Evolutionary conservation across 2,888 invertebrate species (phyloP), one percentile per base, ranked within the genome.

Genomic region (Choreutis nemorana): DNA sequence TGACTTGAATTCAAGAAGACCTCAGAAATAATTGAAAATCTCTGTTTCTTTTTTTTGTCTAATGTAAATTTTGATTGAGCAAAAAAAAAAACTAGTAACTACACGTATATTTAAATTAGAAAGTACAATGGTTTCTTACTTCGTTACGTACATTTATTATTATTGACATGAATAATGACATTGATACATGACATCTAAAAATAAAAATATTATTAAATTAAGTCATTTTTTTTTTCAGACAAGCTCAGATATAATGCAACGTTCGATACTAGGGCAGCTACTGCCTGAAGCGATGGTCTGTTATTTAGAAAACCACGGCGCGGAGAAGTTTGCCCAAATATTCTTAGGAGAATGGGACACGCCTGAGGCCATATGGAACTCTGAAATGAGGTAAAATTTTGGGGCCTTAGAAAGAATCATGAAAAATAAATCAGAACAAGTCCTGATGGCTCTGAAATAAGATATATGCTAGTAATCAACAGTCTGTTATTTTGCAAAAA

Each of bases 271-370:
- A 23, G 94, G 95, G 0, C 96, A 94, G 52, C 75, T 99, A 30
- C 66, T 99, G 31, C 99, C 99, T 0, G 99, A 99, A 61, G 99
- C 99, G 1, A 98, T 99, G 96, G 94, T 99, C 1, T 97, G 96
- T 55, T 99, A 97, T 66, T 78, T 99, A 32, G 98, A 99, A 64
- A 97, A 99, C 67, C 97, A 99, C 56, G 97, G 97, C 1, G 86
- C 97, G 0, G 98, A 98, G 39, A 97, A 96, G 61, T 99, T 99
- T 71, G 96, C 99, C 0, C 95, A 99, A 73, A 96, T 95, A 49
- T 95, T 92, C 71, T 81, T 97, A 10, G 98, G 98, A 1, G 99
- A 99, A 75, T 99, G 94, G 79, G 98, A 99, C 68, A 99, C 98
- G 4, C 99, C 99, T 0, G 99, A 99, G 75, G 97, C 97, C 0